Percentiles rank a stretch among this genome's conserved stretches.
Conservation (phyloP, 1,140 invertebrate species). For the Steinernema khuongi region DNA sequence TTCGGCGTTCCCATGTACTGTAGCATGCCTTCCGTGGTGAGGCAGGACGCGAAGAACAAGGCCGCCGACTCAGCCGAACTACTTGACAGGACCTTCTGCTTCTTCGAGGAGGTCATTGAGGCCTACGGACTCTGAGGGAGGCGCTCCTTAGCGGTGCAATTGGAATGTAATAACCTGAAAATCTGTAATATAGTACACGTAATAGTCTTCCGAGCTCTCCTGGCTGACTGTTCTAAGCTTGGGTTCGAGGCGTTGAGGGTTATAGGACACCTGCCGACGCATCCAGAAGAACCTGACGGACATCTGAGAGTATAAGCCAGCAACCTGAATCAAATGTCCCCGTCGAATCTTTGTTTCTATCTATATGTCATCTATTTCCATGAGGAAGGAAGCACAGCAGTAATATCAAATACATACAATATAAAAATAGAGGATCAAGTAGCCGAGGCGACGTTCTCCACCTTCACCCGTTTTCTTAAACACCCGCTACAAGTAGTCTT, state of each 20-base stretch:
- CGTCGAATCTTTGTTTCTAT: too few species aligned
- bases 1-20: not conserved
- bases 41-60: not conserved
- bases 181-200: too few species aligned
- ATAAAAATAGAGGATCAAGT: not conserved
- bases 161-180: too few species aligned
- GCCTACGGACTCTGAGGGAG: not conserved
- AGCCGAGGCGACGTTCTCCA: not conserved
- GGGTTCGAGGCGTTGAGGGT: too few species aligned
- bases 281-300: too few species aligned
- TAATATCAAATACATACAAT: not conserved
- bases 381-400: not conserved
- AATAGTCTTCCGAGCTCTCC: too few species aligned
- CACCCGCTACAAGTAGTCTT: not conserved
- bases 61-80: not conserved
- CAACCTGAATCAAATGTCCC: too few species aligned
- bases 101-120: not conserved
- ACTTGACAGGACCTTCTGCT: not conserved
- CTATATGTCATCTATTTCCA: too few species aligned
- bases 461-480: not conserved
- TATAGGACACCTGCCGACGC: too few species aligned
- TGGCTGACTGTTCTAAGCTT: too few species aligned
- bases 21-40: not conserved
- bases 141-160: not conserved
- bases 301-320: too few species aligned